Conservation (phyloP, 1,140 invertebrate species). For the Musca domestica region DNA sequence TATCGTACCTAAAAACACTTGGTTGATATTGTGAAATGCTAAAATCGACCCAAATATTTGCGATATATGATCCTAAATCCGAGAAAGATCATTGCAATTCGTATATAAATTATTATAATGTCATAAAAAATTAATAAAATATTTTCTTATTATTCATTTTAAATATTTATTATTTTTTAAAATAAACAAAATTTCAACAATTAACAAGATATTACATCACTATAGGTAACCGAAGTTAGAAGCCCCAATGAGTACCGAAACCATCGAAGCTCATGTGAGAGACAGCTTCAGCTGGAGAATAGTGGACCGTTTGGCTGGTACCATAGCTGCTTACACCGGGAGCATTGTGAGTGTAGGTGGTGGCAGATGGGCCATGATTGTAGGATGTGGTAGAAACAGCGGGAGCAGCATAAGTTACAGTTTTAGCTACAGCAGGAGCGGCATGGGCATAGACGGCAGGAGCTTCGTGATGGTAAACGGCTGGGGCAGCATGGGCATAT, state of each 20-base stretch:
- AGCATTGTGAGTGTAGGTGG: conserved; percentile 34
- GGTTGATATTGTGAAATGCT: too few relatives aligned
- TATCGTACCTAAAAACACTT: too few relatives aligned
- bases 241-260: conserved; percentile 57
- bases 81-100: too few relatives aligned
- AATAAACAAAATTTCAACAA: background rate
- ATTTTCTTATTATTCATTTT: too few relatives aligned
- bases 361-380: conserved; percentile 27
- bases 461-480: too few relatives aligned
- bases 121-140: too few relatives aligned
- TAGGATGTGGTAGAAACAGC: conserved; percentile 29
- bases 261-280: conserved; percentile 59
- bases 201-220: background rate
- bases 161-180: too few relatives aligned
- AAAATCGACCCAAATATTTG: too few relatives aligned
- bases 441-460: conserved; percentile 35
- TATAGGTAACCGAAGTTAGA: conserved; percentile 36
- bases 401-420: conserved; percentile 38
- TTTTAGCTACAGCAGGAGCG: conserved; percentile 29
- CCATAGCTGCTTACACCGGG: conserved; percentile 43
- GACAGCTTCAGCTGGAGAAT: conserved; percentile 58
- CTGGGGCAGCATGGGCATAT: conserved; percentile 26
- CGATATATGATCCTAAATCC: too few relatives aligned
- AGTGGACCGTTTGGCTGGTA: conserved; percentile 39
- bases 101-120: too few relatives aligned